Percentiles rank a stretch among this genome's conserved stretches.
phyloP scores from a whole-genome alignment of 2,113 vertebrate species.

The Crotophaga sulcirostris region DNA sequence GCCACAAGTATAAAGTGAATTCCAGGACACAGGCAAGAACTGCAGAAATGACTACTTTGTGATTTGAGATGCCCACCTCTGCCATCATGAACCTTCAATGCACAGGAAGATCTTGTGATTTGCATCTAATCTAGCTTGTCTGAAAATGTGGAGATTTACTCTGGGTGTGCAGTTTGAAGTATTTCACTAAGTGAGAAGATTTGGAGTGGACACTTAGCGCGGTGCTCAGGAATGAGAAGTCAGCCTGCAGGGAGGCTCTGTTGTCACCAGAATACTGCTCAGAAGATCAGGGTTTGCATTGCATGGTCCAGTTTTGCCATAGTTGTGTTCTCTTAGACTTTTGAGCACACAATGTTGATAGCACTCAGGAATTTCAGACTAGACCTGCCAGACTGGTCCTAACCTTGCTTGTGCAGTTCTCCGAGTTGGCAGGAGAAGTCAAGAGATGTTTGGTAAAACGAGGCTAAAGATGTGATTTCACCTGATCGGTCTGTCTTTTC shows the following conservation, averaged over 20 bases:
- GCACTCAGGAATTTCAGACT: neutral
- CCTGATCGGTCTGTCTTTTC: neutral
- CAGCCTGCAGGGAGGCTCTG: neutral
- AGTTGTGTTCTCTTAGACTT: neutral
- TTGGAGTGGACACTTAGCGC: neutral
- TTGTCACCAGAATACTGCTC: neutral
- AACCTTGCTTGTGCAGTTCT: neutral
- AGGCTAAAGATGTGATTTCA: neutral
- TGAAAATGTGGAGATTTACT: neutral
- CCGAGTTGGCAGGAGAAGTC: neutral
- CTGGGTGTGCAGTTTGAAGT: neutral
- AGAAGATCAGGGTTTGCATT: neutral
- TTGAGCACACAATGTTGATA: neutral
- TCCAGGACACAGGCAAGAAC: neutral
- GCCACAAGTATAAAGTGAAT: neutral
- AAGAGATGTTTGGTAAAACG: neutral
- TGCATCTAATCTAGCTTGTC: neutral
- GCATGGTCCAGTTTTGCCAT: neutral
- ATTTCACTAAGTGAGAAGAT: neutral
- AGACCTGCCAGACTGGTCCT: neutral
- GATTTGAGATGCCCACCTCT: neutral
- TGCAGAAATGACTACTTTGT: neutral
- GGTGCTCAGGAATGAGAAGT: neutral
- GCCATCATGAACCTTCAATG: fast-evolving
- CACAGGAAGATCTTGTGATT: neutral